A percentile compares a stretch with the other conserved stretches of the same genome.
These are phyloP conservation scores for Stichopus horrens DNA, from an alignment of 53 echinoderm and acorn worm genomes.

Conservation along the genomic window DNA sequence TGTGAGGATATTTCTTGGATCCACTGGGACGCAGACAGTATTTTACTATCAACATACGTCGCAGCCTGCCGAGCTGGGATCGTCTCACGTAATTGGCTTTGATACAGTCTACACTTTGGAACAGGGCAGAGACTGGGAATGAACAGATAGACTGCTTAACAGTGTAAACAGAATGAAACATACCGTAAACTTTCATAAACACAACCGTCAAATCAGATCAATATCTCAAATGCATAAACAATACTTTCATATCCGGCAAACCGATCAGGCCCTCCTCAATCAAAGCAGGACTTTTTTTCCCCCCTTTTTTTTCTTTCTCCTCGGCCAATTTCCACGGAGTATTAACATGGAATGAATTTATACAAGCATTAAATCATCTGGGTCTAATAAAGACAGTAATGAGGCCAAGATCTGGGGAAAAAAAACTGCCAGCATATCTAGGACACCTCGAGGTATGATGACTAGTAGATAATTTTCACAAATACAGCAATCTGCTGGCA, in stretches of 20 bases:
- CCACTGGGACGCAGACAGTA: conserved; percentile 3
- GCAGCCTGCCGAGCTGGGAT: not conserved
- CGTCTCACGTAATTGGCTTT: not conserved
- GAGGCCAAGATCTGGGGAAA: too few relatives aligned
- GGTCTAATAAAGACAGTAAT: not conserved
- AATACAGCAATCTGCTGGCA: too few relatives aligned
- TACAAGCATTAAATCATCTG: not conserved
- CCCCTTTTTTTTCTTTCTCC: too few relatives aligned
- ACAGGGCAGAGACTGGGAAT: not conserved
- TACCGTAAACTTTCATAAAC: conserved; percentile 10
- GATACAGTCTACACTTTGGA: not conserved
- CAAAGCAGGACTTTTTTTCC: too few relatives aligned
- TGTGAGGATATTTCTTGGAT: not conserved
- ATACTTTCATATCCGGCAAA: not conserved
- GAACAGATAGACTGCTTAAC: not conserved
- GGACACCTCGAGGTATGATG: not conserved
- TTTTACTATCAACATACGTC: conserved; percentile 18
- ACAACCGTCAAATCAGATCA: not conserved
- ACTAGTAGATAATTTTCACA: too few relatives aligned
- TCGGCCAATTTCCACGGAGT: not conserved
- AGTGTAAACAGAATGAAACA: conserved; percentile 15
- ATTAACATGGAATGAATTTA: not conserved
- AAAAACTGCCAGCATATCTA: not conserved
- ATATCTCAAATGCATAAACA: not conserved
- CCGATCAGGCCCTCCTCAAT: not conserved